A percentile compares a stretch with the other conserved stretches of the same genome.
These are phyloP conservation scores for Drosophila incognita DNA, from an alignment of 2,888 invertebrate species.

Conservation along the genomic window DNA sequence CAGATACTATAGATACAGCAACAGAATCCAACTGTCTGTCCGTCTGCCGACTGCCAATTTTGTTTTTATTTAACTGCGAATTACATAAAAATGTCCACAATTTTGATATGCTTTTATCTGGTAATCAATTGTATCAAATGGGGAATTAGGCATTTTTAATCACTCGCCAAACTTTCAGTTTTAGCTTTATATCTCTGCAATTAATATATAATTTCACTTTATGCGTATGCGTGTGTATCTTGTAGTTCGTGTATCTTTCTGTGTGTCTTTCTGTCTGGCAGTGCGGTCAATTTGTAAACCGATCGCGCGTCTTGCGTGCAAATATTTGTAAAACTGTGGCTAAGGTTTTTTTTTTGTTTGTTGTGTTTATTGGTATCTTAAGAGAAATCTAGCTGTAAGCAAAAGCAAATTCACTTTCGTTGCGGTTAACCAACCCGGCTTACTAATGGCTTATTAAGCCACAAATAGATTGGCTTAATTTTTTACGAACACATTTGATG, in stretches of 20 bases:
- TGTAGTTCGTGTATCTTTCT: constrained; percentile 19
- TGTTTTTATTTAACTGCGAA: constrained; percentile 8
- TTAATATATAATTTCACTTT: constrained; percentile 72
- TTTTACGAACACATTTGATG: constrained; percentile 60
- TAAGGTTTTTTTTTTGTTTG: constrained; percentile 26
- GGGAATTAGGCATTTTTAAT: constrained; percentile 10
- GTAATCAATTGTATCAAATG: constrained; percentile 22
- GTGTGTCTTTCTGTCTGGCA: constrained; percentile 3
- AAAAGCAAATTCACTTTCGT: constrained; percentile 73
- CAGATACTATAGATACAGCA: neutral
- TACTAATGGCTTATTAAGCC: constrained; percentile 78
- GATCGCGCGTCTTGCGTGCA: constrained; percentile 70
- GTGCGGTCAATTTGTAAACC: constrained; percentile 55
- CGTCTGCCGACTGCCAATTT: neutral
- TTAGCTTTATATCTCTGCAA: constrained; percentile 47
- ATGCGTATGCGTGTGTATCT: constrained; percentile 67
- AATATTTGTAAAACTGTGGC: constrained; percentile 67
- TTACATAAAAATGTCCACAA: constrained; percentile 28
- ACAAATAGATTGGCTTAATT: constrained; percentile 73
- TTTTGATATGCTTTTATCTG: neutral
- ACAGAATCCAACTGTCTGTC: constrained; percentile 39
- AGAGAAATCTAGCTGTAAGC: constrained; percentile 64
- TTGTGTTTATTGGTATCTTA: constrained; percentile 19
- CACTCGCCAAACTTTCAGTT: constrained; percentile 63
- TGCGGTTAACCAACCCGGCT: constrained; percentile 77